phyloP scores from a whole-genome alignment of 1,140 invertebrate species.

The Penaeus chinensis region DNA sequence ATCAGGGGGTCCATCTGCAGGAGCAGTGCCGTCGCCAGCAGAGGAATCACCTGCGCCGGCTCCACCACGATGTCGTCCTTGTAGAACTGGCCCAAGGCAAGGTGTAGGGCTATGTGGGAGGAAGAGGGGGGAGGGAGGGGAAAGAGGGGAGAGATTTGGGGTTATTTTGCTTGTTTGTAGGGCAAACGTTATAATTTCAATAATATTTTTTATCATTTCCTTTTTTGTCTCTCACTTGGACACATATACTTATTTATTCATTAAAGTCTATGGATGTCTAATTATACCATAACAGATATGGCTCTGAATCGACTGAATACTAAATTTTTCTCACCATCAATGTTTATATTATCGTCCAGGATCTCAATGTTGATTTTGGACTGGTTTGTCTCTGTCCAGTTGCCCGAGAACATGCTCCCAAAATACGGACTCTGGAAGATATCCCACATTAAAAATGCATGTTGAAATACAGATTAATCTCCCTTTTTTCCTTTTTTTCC shows the following conservation, averaged over 20 bases:
- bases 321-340: slow-evolving; percentile 73
- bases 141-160: too few species aligned
- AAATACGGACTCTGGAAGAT: slow-evolving; percentile 81
- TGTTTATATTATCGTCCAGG: slow-evolving; percentile 79
- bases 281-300: too few species aligned
- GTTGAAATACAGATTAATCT: too few species aligned
- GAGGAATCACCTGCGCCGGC: slow-evolving; percentile 77
- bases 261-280: too few species aligned
- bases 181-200: too few species aligned
- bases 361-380: slow-evolving; percentile 79
- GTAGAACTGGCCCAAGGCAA: slow-evolving; percentile 84
- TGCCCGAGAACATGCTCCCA: slow-evolving; percentile 85
- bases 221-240: too few species aligned
- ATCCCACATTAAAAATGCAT: slow-evolving; percentile 22
- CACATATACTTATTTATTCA: too few species aligned
- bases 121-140: slow-evolving; percentile 1
- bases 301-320: too few species aligned
- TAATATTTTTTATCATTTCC: too few species aligned
- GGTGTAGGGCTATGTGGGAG: slow-evolving; percentile 74
- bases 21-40: slow-evolving; percentile 81
- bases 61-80: slow-evolving; percentile 81
- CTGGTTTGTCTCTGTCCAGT: slow-evolving; percentile 81
- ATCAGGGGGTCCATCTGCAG: slow-evolving; percentile 83
- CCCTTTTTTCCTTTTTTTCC: too few species aligned
- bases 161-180: too few species aligned